Conservation (phyloP, 2,113 vertebrate species). For the Tympanuchus pallidicinctus region DNA sequence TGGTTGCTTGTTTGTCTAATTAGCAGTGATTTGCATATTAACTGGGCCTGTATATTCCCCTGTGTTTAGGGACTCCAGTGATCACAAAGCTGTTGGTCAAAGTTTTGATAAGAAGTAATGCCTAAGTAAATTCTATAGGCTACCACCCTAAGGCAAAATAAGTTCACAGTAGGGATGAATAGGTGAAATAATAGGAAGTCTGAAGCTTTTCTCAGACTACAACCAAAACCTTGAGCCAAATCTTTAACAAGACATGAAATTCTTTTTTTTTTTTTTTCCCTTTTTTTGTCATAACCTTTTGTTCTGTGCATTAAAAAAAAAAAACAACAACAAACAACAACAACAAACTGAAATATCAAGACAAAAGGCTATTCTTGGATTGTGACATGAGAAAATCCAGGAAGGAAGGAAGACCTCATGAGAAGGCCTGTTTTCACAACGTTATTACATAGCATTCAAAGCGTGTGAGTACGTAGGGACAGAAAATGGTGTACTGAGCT, state of each 20-base stretch:
- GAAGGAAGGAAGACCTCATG: constrained; percentile 48
- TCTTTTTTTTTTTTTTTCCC: neutral
- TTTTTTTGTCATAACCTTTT: neutral
- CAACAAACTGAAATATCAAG: constrained; percentile 9
- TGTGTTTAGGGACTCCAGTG: neutral
- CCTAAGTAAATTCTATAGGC: neutral
- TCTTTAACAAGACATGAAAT: neutral
- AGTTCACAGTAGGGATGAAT: neutral
- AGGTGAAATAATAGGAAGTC: neutral
- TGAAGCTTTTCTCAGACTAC: constrained; percentile 27
- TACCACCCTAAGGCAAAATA: neutral
- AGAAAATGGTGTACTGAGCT: neutral
- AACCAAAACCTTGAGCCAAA: neutral
- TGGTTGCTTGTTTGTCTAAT: constrained; percentile 21
- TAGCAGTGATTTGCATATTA: constrained; percentile 40
- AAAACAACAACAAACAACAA: neutral
- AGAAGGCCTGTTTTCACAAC: constrained; percentile 49
- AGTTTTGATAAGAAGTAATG: constrained; percentile 19
- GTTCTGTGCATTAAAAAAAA: neutral
- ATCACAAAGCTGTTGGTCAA: constrained; percentile 9
- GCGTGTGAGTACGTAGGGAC: rapidly evolving
- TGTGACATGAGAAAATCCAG: constrained; percentile 42
- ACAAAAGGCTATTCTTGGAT: constrained; percentile 41
- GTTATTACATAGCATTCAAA: constrained; percentile 17
- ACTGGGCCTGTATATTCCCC: neutral